These are phyloP conservation scores for Meda fulgida DNA, from an alignment of 2,797 vertebrate species.

Conservation along the genomic window DNA sequence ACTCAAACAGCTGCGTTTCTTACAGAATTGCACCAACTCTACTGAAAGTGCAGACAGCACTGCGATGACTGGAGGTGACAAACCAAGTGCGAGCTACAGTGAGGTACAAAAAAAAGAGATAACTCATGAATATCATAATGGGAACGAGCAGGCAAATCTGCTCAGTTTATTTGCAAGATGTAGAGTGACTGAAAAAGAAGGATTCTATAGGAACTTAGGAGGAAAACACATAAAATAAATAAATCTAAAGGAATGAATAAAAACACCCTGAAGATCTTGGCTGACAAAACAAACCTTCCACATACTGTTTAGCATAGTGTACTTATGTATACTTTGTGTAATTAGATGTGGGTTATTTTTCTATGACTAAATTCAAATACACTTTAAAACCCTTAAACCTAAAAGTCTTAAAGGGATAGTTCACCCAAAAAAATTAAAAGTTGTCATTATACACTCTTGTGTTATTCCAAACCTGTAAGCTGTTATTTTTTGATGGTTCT, in stretches of 20 bases:
- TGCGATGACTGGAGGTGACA: constrained; percentile 52
- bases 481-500: not conserved
- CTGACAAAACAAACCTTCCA: constrained; percentile 44
- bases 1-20: constrained; percentile 50
- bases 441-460: not conserved
- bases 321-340: not conserved
- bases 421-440: not conserved
- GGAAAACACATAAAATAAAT: constrained; percentile 35
- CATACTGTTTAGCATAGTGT: not conserved
- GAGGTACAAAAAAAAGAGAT: constrained; percentile 43
- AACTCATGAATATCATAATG: constrained; percentile 60
- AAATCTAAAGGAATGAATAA: constrained; percentile 21
- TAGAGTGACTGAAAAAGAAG: constrained; percentile 39
- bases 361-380: not conserved
- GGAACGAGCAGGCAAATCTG: constrained; percentile 52
- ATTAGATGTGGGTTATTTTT: not conserved
- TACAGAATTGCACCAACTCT: constrained; percentile 49
- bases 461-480: not conserved
- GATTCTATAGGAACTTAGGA: constrained; percentile 28
- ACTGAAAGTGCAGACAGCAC: constrained; percentile 50
- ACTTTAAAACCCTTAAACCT: not conserved
- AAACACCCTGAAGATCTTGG: constrained; percentile 8
- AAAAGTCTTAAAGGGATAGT: constrained; percentile 9
- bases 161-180: constrained; percentile 52
- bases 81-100: constrained; percentile 42